These are phyloP conservation scores for Megaptera novaeangliae DNA, from an alignment of 2,113 vertebrate genomes.

Conservation along the genomic window DNA sequence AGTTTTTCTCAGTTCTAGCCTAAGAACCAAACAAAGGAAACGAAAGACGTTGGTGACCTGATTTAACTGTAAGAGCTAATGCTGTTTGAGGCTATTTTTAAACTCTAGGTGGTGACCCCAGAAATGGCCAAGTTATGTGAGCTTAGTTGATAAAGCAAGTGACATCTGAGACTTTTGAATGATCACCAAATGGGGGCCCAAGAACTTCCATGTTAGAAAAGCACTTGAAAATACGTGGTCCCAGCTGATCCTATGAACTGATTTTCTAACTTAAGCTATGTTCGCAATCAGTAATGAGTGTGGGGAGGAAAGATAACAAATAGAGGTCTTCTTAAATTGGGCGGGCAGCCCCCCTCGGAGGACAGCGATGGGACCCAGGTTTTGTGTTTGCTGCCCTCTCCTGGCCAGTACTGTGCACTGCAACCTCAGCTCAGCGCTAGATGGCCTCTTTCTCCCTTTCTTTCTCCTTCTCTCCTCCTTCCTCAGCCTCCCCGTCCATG, in stretches of 20 bases:
- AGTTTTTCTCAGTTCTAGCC: conserved; percentile 14
- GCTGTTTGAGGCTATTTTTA: neutral
- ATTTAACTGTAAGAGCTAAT: neutral
- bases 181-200: neutral
- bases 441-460: neutral
- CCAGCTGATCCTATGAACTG: neutral
- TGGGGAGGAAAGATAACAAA: neutral
- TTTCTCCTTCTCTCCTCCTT: neutral
- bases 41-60: neutral
- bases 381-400: conserved; percentile 77
- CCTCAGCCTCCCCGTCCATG: conserved; percentile 95
- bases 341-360: rapidly evolving
- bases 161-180: neutral
- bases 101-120: neutral
- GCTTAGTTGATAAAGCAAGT: neutral
- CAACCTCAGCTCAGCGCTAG: rapidly evolving
- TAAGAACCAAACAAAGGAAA: neutral
- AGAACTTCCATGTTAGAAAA: neutral
- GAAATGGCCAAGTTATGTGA: neutral
- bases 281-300: neutral
- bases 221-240: neutral
- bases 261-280: neutral
- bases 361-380: rapidly evolving
- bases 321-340: neutral
- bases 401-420: conserved; percentile 35